Percentiles rank a stretch among this genome's conserved stretches.
These are phyloP conservation scores for Orbicella faveolata DNA, from an alignment of 64 coral and sea anemone species.

Conservation along the genomic window DNA sequence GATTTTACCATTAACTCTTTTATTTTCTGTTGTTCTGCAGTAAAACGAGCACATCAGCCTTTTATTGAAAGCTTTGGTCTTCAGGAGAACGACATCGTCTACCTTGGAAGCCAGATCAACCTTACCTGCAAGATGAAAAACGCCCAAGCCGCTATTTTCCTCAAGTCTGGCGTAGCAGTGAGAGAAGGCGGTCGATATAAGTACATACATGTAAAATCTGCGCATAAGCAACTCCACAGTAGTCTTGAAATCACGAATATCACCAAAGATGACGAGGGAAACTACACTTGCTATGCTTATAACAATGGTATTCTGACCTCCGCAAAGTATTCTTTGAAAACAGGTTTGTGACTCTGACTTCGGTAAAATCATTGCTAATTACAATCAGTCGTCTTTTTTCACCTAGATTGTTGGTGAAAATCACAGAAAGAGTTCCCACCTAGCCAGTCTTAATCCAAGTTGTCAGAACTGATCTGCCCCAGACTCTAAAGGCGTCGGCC, in stretches of 20 bases:
- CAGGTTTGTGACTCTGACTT: background rate
- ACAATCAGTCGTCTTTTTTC: background rate
- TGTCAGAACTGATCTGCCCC: no score
- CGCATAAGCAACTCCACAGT: background rate
- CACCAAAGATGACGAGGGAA: background rate
- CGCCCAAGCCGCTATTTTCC: background rate
- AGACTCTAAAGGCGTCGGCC: no score
- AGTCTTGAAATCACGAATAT: background rate
- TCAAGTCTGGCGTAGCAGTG: background rate
- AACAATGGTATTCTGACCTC: background rate
- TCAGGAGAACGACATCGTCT: background rate
- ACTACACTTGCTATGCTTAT: slow-evolving; percentile 4
- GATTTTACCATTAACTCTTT: no score
- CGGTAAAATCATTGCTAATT: background rate
- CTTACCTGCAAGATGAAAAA: slow-evolving; percentile 12
- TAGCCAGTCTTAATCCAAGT: no score
- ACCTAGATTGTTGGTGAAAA: no score
- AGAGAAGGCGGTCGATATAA: background rate
- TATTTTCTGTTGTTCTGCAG: background rate
- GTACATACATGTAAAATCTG: background rate
- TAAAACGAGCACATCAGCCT: background rate
- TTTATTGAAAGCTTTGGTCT: slow-evolving; percentile 3
- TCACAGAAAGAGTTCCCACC: no score
- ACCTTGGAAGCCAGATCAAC: slow-evolving; percentile 11
- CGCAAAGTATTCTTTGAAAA: background rate